Evolutionary conservation across 2,888 invertebrate genomes (phyloP).

Genomic region (Plutella xylostella): DNA sequence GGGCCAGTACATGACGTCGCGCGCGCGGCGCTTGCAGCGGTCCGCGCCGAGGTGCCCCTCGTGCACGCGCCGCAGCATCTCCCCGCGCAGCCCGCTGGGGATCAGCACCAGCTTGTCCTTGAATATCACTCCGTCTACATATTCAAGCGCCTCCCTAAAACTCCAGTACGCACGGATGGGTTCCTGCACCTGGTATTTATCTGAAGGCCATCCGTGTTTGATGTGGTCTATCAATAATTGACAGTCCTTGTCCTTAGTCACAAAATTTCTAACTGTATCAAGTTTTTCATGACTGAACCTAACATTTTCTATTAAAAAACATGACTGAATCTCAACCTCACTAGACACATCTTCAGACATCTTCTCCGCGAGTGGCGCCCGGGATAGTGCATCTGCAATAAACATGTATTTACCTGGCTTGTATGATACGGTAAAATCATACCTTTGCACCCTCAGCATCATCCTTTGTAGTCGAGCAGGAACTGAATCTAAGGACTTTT

Average conservation of each 20-base stretch:
- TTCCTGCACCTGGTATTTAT: too few species aligned
- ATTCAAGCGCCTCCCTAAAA: conserved; percentile 1
- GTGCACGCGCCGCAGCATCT: conserved; percentile 10
- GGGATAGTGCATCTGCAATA: conserved; percentile 24
- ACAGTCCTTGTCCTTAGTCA: not conserved
- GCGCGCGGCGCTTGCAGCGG: conserved; percentile 13
- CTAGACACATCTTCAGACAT: not conserved
- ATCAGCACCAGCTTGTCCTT: conserved; percentile 6
- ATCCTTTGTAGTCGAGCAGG: conserved; percentile 23
- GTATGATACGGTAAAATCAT: conserved; percentile 20
- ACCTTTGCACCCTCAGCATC: conserved; percentile 20
- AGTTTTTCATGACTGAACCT: not conserved
- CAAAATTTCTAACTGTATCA: not conserved
- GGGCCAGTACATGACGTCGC: conserved; percentile 15
- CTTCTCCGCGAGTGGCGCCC: conserved; percentile 14
- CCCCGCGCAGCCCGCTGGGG: not conserved
- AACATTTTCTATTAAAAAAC: not conserved
- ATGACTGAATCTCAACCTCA: not conserved
- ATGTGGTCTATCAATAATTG: not conserved
- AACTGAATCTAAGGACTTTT: conserved; percentile 17
- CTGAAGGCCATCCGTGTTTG: not conserved
- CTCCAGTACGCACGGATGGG: not conserved
- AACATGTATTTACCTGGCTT: conserved; percentile 23
- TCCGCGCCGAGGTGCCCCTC: conserved; percentile 12
- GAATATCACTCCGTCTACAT: conserved; percentile 8